Percentiles rank a stretch among this genome's conserved stretches.
Evolutionary conservation across 2,797 vertebrate genomes (phyloP).

Genomic region (Gymnothorax reevesii): DNA sequence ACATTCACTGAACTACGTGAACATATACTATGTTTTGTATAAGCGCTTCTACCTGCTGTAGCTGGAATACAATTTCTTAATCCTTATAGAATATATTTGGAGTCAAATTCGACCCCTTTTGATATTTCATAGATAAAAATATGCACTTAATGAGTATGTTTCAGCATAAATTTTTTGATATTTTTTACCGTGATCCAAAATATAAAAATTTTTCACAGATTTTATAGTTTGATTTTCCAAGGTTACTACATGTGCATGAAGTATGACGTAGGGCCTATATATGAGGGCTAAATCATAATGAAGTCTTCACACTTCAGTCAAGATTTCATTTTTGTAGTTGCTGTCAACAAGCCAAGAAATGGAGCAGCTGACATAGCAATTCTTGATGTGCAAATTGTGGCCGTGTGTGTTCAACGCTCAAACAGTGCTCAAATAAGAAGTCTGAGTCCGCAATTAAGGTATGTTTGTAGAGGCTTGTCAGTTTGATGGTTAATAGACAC

Average conservation of each 20-base stretch:
- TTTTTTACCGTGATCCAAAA: too few relatives aligned
- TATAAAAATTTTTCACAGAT: too few relatives aligned
- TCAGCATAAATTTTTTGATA: too few relatives aligned
- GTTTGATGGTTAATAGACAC: slow-evolving; percentile 23
- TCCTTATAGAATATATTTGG: too few relatives aligned
- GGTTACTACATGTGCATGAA: too few relatives aligned
- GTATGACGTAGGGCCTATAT: too few relatives aligned
- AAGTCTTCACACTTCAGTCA: not conserved
- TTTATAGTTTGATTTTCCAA: too few relatives aligned
- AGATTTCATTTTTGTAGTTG: not conserved
- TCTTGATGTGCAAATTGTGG: slow-evolving; percentile 45
- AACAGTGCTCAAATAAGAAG: slow-evolving; percentile 25
- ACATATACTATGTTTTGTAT: not conserved
- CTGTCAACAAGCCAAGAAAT: not conserved
- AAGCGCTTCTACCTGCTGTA: not conserved
- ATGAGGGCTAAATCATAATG: not conserved
- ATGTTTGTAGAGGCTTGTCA: not conserved
- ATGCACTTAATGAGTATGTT: too few relatives aligned
- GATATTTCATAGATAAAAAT: too few relatives aligned
- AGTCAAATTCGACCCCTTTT: too few relatives aligned
- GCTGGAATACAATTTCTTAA: not conserved
- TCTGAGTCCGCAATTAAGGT: slow-evolving; percentile 8
- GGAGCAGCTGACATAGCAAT: slow-evolving; percentile 38
- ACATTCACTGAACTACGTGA: not conserved
- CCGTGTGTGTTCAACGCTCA: slow-evolving; percentile 21